Conservation (phyloP, 2,797 vertebrate species). For the Arnoldichthys spilopterus region DNA sequence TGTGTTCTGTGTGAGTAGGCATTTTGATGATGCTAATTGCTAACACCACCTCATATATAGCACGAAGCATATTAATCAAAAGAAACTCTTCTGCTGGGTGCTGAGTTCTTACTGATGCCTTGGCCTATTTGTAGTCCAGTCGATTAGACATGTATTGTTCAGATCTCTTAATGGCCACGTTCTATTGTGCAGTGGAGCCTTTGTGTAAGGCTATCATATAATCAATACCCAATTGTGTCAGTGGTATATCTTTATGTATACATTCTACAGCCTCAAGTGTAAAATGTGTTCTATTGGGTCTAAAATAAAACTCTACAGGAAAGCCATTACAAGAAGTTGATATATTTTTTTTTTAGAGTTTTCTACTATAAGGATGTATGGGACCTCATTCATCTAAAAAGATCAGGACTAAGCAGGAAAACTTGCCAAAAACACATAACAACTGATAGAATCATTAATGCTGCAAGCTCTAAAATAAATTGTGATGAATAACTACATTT, state of each 20-base stretch:
- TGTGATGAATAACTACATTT: too few species aligned
- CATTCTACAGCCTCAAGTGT: slow-evolving; percentile 74
- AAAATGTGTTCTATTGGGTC: slow-evolving; percentile 30
- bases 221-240: slow-evolving; percentile 79
- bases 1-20: slow-evolving; percentile 31
- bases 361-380: neutral
- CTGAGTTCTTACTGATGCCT: slow-evolving; percentile 42
- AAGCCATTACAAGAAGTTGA: neutral
- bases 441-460: neutral
- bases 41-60: slow-evolving; percentile 34
- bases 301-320: slow-evolving; percentile 22
- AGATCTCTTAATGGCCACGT: slow-evolving; percentile 73
- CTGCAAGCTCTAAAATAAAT: slow-evolving; percentile 26
- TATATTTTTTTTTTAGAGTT: neutral
- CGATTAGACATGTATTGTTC: slow-evolving; percentile 64
- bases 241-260: slow-evolving; percentile 78
- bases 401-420: neutral
- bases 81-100: slow-evolving; percentile 22
- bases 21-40: slow-evolving; percentile 37
- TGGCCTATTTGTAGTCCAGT: slow-evolving; percentile 62
- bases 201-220: slow-evolving; percentile 77
- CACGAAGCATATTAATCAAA: slow-evolving; percentile 41
- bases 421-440: neutral
- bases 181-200: slow-evolving; percentile 64
- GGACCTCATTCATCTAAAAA: neutral